Conservation (phyloP, 92 coral and sea anemone genomes). For the Porites cylindrica region DNA sequence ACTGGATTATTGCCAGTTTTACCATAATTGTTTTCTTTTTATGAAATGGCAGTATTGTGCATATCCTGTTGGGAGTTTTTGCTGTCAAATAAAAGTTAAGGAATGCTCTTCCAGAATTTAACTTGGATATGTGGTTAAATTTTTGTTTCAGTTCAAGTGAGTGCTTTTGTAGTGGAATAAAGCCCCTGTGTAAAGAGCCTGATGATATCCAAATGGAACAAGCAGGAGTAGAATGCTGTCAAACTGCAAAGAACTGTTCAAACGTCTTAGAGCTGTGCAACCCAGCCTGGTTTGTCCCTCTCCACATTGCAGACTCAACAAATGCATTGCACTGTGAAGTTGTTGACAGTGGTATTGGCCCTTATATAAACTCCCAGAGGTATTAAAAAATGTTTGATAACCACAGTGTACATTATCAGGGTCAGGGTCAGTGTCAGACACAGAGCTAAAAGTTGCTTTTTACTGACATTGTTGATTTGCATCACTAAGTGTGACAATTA, state of each 20-base stretch:
- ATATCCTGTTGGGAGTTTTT: no score
- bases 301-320: slow-evolving; percentile 55
- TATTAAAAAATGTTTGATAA: neutral
- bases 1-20: no score
- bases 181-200: slow-evolving; percentile 17
- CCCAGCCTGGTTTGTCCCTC: slow-evolving; percentile 94
- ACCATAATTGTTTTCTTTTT: no score
- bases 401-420: neutral
- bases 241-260: slow-evolving; percentile 37
- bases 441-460: no score
- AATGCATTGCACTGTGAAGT: slow-evolving; percentile 59
- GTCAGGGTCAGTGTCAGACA: no score
- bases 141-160: neutral
- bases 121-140: neutral
- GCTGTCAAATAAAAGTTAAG: no score
- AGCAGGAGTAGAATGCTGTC: slow-evolving; percentile 31
- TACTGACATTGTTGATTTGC: no score
- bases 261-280: slow-evolving; percentile 66
- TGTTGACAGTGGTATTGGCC: slow-evolving; percentile 70
- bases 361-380: slow-evolving; percentile 59
- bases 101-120: neutral
- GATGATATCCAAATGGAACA: neutral
- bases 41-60: no score
- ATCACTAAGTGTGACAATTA: no score
- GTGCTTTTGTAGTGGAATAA: slow-evolving; percentile 21